Base-by-base conservation (phyloP, 1,140 invertebrate species). In the Drosophila murphyi region DNA sequence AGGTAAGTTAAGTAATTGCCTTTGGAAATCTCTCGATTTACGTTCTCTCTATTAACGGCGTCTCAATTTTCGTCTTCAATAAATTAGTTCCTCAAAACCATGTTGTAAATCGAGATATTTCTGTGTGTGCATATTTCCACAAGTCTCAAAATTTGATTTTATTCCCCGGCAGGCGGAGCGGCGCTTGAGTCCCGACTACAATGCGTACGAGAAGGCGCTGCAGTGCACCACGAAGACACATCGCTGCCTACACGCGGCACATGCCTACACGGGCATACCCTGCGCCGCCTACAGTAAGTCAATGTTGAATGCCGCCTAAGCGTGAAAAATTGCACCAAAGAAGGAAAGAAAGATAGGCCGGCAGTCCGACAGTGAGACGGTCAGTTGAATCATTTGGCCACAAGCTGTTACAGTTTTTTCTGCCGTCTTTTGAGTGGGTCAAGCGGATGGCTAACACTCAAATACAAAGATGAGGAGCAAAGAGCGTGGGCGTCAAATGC, bases 231-330 rank as follows among this genome's bases (percentile, higher is more conserved):
- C 96, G 71, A 96, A 96, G 80, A 97, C 97, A 1, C 96, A 98
- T 92, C 93, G 96, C 68, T 98, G 97, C 93, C 96, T 96, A 90
- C 97, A 98, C 88, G 96, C 97, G 3, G 96, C 97, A 10, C 97
- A 97, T 92, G 97, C 97, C 48, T 98, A 98, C 92, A 98, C 97
- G 4, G 97, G 97, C 35, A 95, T 97, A 47, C 97, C 97, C 37
- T 97, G 96, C 92, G 96, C 96, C 34, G 96, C 96, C 50, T 97
- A 96, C 92, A 95, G 96, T 97, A 94, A 96, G 95, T 95, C 39
- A 4, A 54, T 63, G 51, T 4, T n/a, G 37, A 7, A 28, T 20
- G 20, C 4, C 3, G 59, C 54, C 43, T 48, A 54, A 80, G 85
- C 80, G 76, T 80, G 72, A 92, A 86, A 89, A 90, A 64, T 79